Evolutionary conservation across 2,113 vertebrate genomes (phyloP).

Genomic region (Lophochroa leadbeateri): DNA sequence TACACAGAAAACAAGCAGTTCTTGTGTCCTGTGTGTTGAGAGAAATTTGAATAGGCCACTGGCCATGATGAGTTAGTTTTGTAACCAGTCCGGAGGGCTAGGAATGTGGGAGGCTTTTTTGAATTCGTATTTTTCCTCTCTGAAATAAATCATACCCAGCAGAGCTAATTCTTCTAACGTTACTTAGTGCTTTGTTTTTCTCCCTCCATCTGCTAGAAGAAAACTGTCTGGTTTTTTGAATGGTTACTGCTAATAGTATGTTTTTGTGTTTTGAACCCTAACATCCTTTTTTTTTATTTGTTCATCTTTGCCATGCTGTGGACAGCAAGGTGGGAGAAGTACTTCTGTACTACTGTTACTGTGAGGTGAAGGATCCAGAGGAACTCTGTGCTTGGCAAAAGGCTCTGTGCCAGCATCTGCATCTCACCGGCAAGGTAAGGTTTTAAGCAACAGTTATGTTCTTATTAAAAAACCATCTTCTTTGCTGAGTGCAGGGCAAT

Average conservation of each 20-base stretch:
- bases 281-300: not conserved
- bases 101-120: not conserved
- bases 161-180: not conserved
- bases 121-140: not conserved
- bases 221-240: not conserved
- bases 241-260: not conserved
- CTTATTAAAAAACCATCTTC: rapidly evolving
- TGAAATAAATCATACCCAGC: not conserved
- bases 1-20: not conserved
- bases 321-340: slow-evolving; percentile 84
- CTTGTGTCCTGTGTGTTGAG: not conserved
- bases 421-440: slow-evolving; percentile 91
- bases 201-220: not conserved
- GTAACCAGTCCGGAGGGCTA: rapidly evolving
- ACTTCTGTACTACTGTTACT: slow-evolving; percentile 92
- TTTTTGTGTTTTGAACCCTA: not conserved
- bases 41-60: not conserved
- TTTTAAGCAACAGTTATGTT: not conserved
- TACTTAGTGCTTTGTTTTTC: not conserved
- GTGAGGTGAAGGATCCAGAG: slow-evolving; percentile 80
- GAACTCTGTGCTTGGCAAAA: slow-evolving; percentile 89
- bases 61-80: not conserved
- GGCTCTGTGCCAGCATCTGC: slow-evolving; percentile 85
- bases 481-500: not conserved
- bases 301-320: not conserved